Percentiles rank a stretch among this genome's conserved stretches.
These are phyloP conservation scores for Gymnoscopelus microlampas DNA, from an alignment of 2,797 vertebrate genomes.

Conservation along the genomic window DNA sequence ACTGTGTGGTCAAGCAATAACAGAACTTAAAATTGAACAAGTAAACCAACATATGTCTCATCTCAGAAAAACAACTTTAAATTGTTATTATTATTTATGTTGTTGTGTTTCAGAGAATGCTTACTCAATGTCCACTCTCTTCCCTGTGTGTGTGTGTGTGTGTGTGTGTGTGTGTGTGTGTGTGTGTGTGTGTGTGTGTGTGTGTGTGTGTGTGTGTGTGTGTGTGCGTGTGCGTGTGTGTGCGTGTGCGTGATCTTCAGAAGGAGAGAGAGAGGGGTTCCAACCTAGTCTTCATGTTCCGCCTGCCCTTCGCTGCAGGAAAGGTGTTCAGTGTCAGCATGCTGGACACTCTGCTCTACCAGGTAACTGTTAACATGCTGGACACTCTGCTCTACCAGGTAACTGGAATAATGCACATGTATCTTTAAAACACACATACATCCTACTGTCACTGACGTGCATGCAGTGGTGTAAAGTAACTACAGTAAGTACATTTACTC, in stretches of 20 bases:
- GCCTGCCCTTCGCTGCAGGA: conserved; percentile 87
- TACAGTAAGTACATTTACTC: too few relatives aligned
- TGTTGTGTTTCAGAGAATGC: background rate
- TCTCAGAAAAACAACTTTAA: too few relatives aligned
- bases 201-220: conserved; percentile 2
- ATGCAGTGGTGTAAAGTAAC: too few relatives aligned
- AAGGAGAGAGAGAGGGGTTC: conserved; percentile 88
- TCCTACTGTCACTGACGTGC: too few relatives aligned
- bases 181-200: background rate
- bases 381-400: too few relatives aligned
- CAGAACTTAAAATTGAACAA: too few relatives aligned
- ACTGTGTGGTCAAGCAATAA: too few relatives aligned
- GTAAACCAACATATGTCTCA: too few relatives aligned
- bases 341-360: conserved; percentile 88
- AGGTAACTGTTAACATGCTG: conserved; percentile 56
- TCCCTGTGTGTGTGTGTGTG: background rate
- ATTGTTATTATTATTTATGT: background rate
- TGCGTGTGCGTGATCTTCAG: conserved; percentile 62
- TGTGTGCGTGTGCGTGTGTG: conserved; percentile 14
- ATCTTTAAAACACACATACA: too few relatives aligned
- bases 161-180: background rate
- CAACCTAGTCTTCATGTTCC: conserved; percentile 89
- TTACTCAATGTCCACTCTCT: too few relatives aligned
- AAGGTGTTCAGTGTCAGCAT: conserved; percentile 90
- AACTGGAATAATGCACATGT: too few relatives aligned